Conservation (phyloP, 2,797 vertebrate genomes). For the Pangasius djambal region DNA sequence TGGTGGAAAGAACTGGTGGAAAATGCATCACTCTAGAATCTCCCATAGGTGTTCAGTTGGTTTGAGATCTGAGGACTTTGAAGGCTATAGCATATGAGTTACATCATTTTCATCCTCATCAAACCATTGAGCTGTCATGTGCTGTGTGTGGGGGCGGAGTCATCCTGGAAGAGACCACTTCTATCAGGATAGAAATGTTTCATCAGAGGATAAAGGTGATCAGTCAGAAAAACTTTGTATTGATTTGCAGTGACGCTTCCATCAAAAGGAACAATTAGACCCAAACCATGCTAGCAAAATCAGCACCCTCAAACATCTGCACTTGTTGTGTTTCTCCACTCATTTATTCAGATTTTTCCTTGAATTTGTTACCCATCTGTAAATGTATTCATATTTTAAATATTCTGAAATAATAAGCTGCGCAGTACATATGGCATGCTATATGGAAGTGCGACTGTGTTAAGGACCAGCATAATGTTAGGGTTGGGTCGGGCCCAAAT, state of each 20-base stretch:
- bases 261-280: not conserved
- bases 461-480: constrained; percentile 67
- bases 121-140: not conserved
- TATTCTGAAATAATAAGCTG: not conserved
- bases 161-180: not conserved
- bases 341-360: not conserved
- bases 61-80: not conserved
- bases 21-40: not conserved
- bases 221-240: not conserved
- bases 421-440: not conserved
- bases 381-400: not conserved
- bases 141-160: not conserved
- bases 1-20: not conserved
- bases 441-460: not conserved
- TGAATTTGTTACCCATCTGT: not conserved
- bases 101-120: not conserved
- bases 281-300: not conserved
- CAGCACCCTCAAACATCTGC: not conserved
- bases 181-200: not conserved
- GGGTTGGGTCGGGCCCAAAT: constrained; percentile 78
- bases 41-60: not conserved
- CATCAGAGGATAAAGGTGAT: not conserved
- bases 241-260: not conserved
- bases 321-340: not conserved
- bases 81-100: not conserved